Evolutionary conservation across 2,113 vertebrate species (phyloP), one percentile per base, ranked within the genome.

Genomic region (Sturnira hondurensis): DNA sequence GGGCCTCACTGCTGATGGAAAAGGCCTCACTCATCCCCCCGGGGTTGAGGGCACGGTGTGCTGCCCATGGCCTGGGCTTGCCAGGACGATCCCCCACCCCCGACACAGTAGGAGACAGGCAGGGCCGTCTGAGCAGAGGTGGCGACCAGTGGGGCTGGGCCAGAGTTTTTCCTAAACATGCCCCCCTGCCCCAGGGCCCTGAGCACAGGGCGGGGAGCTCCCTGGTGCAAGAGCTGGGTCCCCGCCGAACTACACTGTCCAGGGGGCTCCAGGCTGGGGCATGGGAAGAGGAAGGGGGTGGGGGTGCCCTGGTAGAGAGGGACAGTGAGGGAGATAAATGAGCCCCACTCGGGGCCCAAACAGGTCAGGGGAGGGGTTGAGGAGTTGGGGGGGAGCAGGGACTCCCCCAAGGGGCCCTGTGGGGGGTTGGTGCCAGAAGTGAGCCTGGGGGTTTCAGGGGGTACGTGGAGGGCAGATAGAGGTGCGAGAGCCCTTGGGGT

Each of bases 111-210:
- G 58, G 58, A 33, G n/a, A 38, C 67, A 43, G 58, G 1, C 7
- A 4, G 43, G n/a, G 56, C 78, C 31, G 0, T 2, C 38, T 26
- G 33, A 41, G 17, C 4, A 24, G 54, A 19, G 54, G 7, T 13
- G n/a, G 63, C 54, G 3, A 1, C 7, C 28, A 20, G 56, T 58
- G 24, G 70, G 20, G 83, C 22, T 31, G 77, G 33, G 33, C 58
- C 31, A 38, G n/a, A 9, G 36, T 26, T 87, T 14, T 67, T 70
- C 8, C 56, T 71, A 14, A 65, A 45, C n/a, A 8, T 43, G 45
- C 24, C 52, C 1, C 3, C 0, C 52, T 26, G 0, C 3, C 0
- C 52, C 33, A 24, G 78, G 22, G 5, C 19, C 15, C 47, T 26
- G 67, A 80, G n/a, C 45, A 15, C 0, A 6, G 4, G 78, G 33